Base-by-base conservation (phyloP, 2,888 invertebrate genomes). In the Cheilosia pagana region DNA sequence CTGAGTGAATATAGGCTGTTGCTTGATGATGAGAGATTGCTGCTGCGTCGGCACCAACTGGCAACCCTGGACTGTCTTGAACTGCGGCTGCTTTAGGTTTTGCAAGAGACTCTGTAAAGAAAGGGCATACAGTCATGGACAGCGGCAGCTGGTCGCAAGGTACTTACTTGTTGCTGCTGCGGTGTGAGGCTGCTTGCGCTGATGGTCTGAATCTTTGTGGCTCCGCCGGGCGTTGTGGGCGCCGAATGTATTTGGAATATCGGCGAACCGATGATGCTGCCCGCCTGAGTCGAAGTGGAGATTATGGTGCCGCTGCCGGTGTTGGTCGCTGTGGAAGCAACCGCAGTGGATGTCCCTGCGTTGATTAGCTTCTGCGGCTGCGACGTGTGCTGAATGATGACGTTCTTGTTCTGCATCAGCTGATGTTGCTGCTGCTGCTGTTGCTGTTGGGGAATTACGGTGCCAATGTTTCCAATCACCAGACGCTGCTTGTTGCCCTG, bases 71-170 rank as follows among this genome's bases (percentile, higher is more conserved):
- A 89, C 87, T 0, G 89, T 87, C 81, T 89, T 89, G 62, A 88
- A 88, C 72, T 89, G 89, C n/a, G 88, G 90, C 39, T 92, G 91
- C 83, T 91, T 92, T 3, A 92, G 88, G 72, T 89, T 90, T 78
- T 92, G 91, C 55, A 92, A 85, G 5, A 92, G 88, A 55, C 75
- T 81, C 85, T 85, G 52, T 1, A 59, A 74, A 25, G 4, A n/a
- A 16, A 35, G 12, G 19, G 14, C n/a, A 7, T 43, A 3, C 25
- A 21, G 8, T 16, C 0, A n/a, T 6, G 10, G n/a, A 43, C 8
- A 43, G 10, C 1, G 43, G 4, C 7, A 52, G 21, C 3, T 7
- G 0, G 6, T 2, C 3, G 0, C 1, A n/a, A 16, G 19, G 5
- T 43, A 67, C 85, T 71, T 76, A 90, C 89, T 25, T 91, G 90